Evolutionary conservation across 2,888 invertebrate species (phyloP).

Genomic region (Drosophila limbata): DNA sequence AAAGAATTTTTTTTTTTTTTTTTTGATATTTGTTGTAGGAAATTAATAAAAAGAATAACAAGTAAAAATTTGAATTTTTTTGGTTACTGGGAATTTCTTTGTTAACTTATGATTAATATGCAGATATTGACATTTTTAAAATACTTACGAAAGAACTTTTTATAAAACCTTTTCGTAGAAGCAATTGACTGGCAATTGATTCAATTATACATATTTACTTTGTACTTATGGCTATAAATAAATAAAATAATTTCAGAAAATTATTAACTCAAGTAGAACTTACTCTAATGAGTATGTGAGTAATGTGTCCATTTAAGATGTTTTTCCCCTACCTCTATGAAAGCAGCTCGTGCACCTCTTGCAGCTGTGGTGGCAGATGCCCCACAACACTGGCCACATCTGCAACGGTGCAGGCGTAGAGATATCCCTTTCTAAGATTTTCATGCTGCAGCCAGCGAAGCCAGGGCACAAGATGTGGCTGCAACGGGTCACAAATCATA

Average conservation of each 20-base stretch:
- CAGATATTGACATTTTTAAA: neutral
- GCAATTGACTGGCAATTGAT: neutral
- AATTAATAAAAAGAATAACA: conserved; percentile 31
- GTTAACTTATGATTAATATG: neutral
- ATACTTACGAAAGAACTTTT: neutral
- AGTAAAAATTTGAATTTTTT: conserved; percentile 5
- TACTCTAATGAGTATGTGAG: too few species aligned
- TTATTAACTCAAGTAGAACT: neutral
- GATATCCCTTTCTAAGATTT: conserved; percentile 72
- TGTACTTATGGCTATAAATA: neutral
- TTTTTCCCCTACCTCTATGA: too few species aligned
- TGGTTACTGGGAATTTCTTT: neutral
- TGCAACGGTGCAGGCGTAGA: conserved; percentile 78
- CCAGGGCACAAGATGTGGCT: conserved; percentile 63
- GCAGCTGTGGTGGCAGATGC: conserved; percentile 65
- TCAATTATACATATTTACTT: neutral
- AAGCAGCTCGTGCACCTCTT: conserved; percentile 61
- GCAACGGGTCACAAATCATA: conserved; percentile 76
- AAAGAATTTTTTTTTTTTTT: conserved; percentile 2
- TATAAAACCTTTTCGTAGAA: neutral
- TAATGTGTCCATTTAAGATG: too few species aligned
- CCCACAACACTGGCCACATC: conserved; percentile 70
- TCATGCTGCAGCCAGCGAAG: conserved; percentile 65
- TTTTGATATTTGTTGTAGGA: conserved; percentile 11
- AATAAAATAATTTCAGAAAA: neutral